Conservation (phyloP, 30 jellyfish, hydroid and myxozoan species). For the Cassiopea xamachana region DNA sequence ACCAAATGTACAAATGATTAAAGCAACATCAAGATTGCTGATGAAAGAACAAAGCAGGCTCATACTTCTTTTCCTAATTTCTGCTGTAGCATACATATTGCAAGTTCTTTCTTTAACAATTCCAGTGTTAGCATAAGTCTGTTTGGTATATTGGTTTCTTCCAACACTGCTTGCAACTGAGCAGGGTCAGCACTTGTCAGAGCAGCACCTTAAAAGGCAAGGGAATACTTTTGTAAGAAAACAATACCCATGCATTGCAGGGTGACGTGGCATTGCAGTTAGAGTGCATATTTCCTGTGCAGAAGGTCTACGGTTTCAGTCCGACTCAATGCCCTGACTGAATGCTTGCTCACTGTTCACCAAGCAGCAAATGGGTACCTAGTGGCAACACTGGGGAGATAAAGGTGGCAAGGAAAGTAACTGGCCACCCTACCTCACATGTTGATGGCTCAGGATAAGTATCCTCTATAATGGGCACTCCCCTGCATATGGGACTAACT, state of each 20-base stretch:
- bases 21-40: neutral
- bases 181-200: conserved; percentile 97
- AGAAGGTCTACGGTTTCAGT: too few species aligned
- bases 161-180: conserved; percentile 89
- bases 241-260: neutral
- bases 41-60: neutral
- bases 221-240: neutral
- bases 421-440: too few species aligned
- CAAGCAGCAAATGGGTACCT: too few species aligned
- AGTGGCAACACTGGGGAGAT: too few species aligned
- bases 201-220: conserved; percentile 87
- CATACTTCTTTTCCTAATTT: conserved; percentile 91
- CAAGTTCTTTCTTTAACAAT: conserved; percentile 88
- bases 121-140: conserved; percentile 88
- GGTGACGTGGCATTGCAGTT: too few species aligned
- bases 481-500: too few species aligned
- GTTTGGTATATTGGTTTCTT: conserved; percentile 78
- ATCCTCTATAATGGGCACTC: too few species aligned
- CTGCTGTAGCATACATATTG: conserved; percentile 88
- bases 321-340: too few species aligned
- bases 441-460: too few species aligned
- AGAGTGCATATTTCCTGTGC: too few species aligned
- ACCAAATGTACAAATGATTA: neutral
- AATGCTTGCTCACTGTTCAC: too few species aligned
- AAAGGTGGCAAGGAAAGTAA: too few species aligned